Evolutionary conservation across 2,113 vertebrate species (phyloP).

Genomic region (Tylochromis polylepis): DNA sequence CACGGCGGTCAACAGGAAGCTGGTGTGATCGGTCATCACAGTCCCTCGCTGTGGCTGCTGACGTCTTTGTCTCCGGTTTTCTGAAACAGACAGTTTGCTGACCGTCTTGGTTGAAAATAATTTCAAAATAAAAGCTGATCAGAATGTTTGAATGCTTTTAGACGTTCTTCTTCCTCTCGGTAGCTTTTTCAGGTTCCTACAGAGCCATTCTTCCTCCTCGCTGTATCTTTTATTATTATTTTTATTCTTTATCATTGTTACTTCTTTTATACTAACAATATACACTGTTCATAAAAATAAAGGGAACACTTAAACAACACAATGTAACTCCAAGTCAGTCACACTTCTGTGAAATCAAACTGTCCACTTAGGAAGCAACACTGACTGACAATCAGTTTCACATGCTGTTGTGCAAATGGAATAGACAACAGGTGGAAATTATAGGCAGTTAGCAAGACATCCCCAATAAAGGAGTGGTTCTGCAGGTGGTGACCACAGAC

Average conservation of each 20-base stretch:
- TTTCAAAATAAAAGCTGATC: background rate
- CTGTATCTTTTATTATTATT: background rate
- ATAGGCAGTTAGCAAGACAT: no score
- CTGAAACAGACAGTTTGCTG: background rate
- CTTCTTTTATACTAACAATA: background rate
- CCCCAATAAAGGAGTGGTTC: no score
- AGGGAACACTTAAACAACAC: no score
- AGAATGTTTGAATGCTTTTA: background rate
- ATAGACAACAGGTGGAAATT: no score
- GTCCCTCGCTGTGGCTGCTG: background rate
- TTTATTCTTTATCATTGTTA: background rate
- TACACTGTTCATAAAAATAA: no score
- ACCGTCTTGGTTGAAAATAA: background rate
- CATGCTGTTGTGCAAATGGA: no score
- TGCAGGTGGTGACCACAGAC: no score
- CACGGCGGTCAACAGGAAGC: background rate
- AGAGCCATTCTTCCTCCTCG: background rate
- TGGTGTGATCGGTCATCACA: background rate
- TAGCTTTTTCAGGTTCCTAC: background rate
- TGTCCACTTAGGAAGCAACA: no score
- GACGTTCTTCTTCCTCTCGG: background rate
- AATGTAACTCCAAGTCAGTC: no score
- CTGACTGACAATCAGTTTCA: no score
- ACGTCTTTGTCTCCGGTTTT: background rate
- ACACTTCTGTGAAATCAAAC: no score